Evolutionary conservation across 1,140 invertebrate genomes (phyloP), one percentile per base, ranked within the genome.

Genomic region (Polyergus mexicanus): DNA sequence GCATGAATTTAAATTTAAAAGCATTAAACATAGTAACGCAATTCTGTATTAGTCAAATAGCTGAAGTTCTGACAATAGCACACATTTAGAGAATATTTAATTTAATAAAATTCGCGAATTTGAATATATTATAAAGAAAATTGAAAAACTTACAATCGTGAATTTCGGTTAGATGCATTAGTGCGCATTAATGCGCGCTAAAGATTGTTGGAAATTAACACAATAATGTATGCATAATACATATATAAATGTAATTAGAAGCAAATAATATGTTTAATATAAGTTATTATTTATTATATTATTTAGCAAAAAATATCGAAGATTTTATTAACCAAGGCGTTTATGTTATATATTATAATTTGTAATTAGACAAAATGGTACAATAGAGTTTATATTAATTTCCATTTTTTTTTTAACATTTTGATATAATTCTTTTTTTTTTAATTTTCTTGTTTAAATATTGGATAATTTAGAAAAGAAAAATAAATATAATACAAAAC

Each of bases 231-330:
- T 56, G 13, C 3, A 32, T 38, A 41, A 10, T 41, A 11, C 41
- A 44, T 32, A 32, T 32, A 32, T 32, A 32, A 32, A 32, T 32
- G 32, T 28, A 28, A 28, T 38, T 58, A 75, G 22, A 58, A 16
- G 35, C 32, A 58, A 74, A 75, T 58, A 0, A 38, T 2, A 75
- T 58, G 16, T 4, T 38, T 6, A 10, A 41, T 8, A 58, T 1
- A 75, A 58, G 54, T 75, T 74, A 28, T 74, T 74, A 74, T 7
- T 75, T 74, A 28, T 74, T 74, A 74, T 7, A 56, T 60, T 75
- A 22, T 25, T 22, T 60, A 3, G 3, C 35, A 22, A 7, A 8
- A 16, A 41, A 60, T 25, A n/a, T 74, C 13, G 13, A 3, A 0
- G 6, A 75, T 19, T 16, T 75, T 41, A 58, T 60, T 16, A 32